A percentile compares a stretch with the other conserved stretches of the same genome.
Conservation (phyloP, 2,888 invertebrate genomes). For the Chrysolina haemoptera region DNA sequence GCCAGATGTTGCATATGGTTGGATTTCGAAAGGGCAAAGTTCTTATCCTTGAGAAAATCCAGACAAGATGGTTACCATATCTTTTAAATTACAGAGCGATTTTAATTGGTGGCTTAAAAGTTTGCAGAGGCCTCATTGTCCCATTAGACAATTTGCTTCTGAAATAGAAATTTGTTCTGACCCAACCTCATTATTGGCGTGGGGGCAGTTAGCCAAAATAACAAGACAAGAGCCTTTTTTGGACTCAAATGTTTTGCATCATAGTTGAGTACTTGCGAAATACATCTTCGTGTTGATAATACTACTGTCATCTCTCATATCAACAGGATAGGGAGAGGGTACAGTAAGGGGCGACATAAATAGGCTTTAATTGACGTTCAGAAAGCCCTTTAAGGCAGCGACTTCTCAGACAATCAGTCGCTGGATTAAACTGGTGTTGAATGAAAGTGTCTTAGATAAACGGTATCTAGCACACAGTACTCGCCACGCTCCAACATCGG, state of each 20-base stretch:
- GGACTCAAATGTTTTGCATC: slow-evolving; percentile 38
- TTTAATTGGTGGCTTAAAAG: too few relatives aligned
- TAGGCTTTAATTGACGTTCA: too few relatives aligned
- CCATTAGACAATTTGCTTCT: slow-evolving; percentile 1
- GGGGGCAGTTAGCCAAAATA: slow-evolving; percentile 32
- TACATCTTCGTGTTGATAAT: slow-evolving; percentile 43
- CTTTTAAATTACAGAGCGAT: too few relatives aligned
- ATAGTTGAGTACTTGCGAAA: slow-evolving; percentile 32
- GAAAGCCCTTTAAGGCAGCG: too few relatives aligned
- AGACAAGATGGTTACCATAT: too few relatives aligned
- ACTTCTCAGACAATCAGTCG: too few relatives aligned
- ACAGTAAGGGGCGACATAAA: too few relatives aligned
- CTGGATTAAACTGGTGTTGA: too few relatives aligned
- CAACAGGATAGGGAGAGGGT: slow-evolving; percentile 46
- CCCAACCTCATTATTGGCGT: slow-evolving; percentile 34
- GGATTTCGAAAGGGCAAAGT: slow-evolving; percentile 37
- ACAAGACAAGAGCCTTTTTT: slow-evolving; percentile 33
- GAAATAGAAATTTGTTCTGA: slow-evolving; percentile 43
- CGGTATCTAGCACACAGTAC: too few relatives aligned
- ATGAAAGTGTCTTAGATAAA: too few relatives aligned
- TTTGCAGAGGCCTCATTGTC: too few relatives aligned
- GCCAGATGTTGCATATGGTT: slow-evolving; percentile 37
- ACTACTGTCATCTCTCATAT: slow-evolving; percentile 44
- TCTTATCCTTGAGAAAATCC: slow-evolving; percentile 32
- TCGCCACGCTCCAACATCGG: too few relatives aligned